A percentile compares a stretch with the other conserved stretches of the same genome.
phyloP scores from a whole-genome alignment of 1,140 invertebrate species.

The Macrocentrus cingulum region DNA sequence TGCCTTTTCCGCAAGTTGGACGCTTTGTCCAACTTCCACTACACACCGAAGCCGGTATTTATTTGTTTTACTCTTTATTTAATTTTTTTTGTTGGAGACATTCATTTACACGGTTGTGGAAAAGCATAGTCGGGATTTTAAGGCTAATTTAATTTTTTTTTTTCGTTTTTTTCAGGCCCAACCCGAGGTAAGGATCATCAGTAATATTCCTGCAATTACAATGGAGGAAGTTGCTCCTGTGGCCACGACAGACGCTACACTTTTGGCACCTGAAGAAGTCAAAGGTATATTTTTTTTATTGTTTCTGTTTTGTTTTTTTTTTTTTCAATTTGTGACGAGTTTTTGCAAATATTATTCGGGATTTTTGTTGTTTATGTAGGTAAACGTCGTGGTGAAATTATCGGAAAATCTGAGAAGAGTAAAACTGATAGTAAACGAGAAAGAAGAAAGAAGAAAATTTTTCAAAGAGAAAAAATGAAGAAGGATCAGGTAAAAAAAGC shows the following conservation, averaged over 20 bases:
- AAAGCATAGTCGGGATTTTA: neutral
- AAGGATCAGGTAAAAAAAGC: slow-evolving; percentile 58
- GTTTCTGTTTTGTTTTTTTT: slow-evolving; percentile 6
- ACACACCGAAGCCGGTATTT: slow-evolving; percentile 80
- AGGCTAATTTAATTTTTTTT: neutral
- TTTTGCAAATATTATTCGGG: slow-evolving; percentile 1
- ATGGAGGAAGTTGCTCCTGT: slow-evolving; percentile 97
- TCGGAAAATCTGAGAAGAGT: slow-evolving; percentile 79
- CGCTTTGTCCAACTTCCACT: slow-evolving; percentile 91
- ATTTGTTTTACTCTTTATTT: slow-evolving; percentile 2
- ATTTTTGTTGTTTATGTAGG: slow-evolving; percentile 51
- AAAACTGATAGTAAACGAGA: slow-evolving; percentile 88
- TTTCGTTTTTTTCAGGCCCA: slow-evolving; percentile 61
- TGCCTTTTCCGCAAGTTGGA: slow-evolving; percentile 86
- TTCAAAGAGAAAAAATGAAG: slow-evolving; percentile 65
- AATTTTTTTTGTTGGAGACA: neutral
- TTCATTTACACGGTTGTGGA: too few species aligned
- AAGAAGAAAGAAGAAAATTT: slow-evolving; percentile 82
- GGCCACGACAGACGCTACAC: slow-evolving; percentile 76
- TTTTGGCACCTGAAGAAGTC: slow-evolving; percentile 94
- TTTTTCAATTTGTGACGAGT: slow-evolving; percentile 2
- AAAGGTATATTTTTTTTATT: slow-evolving; percentile 60
- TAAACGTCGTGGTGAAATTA: slow-evolving; percentile 76
- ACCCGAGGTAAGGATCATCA: slow-evolving; percentile 89
- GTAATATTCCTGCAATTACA: slow-evolving; percentile 85